Percentiles rank a stretch among this genome's conserved stretches.
Conservation (phyloP, 2,888 invertebrate species). For the Agrochola lychnidis region DNA sequence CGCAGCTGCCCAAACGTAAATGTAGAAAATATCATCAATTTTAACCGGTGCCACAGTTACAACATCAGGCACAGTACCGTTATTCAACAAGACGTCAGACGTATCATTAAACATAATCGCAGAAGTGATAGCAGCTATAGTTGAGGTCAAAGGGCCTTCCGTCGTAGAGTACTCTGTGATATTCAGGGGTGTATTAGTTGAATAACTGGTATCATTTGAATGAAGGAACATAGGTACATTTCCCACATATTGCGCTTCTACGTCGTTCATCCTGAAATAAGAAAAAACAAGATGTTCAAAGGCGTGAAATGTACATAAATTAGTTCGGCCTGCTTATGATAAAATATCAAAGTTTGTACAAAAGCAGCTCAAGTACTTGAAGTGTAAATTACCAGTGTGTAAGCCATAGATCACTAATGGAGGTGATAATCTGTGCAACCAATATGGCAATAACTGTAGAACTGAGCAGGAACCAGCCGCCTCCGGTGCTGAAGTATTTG, state of each 20-base stretch:
- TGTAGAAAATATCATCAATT: slow-evolving; percentile 80
- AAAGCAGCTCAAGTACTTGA: neutral
- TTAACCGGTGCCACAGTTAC: slow-evolving; percentile 60
- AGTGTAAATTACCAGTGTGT: slow-evolving; percentile 92
- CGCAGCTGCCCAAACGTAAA: slow-evolving; percentile 91
- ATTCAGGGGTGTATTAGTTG: slow-evolving; percentile 5
- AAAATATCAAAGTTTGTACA: neutral
- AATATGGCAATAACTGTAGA: slow-evolving; percentile 90
- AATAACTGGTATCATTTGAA: neutral
- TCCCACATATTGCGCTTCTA: slow-evolving; percentile 73
- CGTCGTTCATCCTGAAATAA: slow-evolving; percentile 85
- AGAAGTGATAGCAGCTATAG: slow-evolving; percentile 21
- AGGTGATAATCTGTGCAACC: slow-evolving; percentile 92
- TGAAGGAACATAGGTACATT: slow-evolving; percentile 21
- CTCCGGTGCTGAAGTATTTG: slow-evolving; percentile 93
- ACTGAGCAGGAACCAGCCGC: slow-evolving; percentile 88
- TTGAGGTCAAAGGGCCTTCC: slow-evolving; percentile 19
- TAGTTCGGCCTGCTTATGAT: neutral
- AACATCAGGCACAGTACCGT: slow-evolving; percentile 15
- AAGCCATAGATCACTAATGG: slow-evolving; percentile 94
- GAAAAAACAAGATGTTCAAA: neutral
- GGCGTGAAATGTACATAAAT: neutral
- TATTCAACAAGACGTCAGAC: neutral
- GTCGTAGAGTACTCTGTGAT: slow-evolving; percentile 21
- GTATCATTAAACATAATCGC: slow-evolving; percentile 15